Base-by-base conservation (phyloP, 2,113 vertebrate genomes). In the Phrynocephalus versicolor region DNA sequence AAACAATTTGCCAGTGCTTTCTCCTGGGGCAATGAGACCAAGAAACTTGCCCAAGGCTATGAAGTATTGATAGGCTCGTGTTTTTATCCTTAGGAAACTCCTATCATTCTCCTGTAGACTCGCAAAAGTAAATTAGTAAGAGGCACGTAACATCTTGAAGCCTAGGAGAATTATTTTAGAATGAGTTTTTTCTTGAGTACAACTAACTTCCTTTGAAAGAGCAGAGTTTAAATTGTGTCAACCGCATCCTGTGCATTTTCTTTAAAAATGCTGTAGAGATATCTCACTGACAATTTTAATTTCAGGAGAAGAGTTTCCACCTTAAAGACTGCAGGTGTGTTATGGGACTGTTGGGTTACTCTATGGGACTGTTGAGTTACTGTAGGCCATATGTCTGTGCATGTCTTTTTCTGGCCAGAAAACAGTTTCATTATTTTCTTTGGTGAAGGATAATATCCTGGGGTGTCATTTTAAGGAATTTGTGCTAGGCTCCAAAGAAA, bases 371-470 rank as follows among this genome's bases (percentile, higher is more conserved):
- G n/a, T n/a, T n/a, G n/a, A n/a, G n/a, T n/a, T n/a, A n/a, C n/a
- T 69, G 12, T 45, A 45, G 27, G 60, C 41, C 71, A 57, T 37
- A 39, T n/a, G 16, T 4, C 35, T 67, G 58, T 14, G 58, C 27
- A 77, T 83, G 27, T 71, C 13, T 45, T n/a, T 85, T 60, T 79
- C 55, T 37, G 2, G 25, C 23, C n/a, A 51, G 10, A 86, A 89
- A 82, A 79, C 72, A 71, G 9, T 75, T 87, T 5, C 0, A 0
- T 3, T 92, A 33, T 12, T 21, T 87, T 81, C 0, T 0, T 51
- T 77, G 83, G 45, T 70, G 79, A 89, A 51, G 86, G 75, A 76
- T 69, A 84, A 72, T 73, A 73, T 37, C 37, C 41, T 80, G 65
- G 62, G 51, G 3, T 6, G 64, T 80, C 18, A 18, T 82, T 88